Percentiles rank a stretch among this genome's conserved stretches.
Conservation (phyloP, 2,113 vertebrate genomes). For the Dasypus novemcinctus region DNA sequence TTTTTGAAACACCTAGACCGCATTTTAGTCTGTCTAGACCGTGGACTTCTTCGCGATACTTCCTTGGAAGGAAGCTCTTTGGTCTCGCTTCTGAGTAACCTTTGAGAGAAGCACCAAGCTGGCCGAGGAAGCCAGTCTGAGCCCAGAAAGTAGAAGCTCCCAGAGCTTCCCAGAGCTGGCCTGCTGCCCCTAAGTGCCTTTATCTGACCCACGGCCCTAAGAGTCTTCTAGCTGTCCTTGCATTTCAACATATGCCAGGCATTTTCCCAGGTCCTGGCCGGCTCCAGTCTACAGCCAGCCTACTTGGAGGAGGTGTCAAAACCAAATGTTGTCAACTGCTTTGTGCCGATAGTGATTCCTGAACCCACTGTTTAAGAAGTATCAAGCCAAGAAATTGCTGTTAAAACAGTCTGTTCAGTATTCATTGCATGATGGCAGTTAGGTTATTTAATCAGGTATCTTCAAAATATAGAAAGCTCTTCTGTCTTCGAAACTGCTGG, state of each 20-base stretch:
- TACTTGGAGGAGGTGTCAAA: not conserved
- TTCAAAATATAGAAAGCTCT: not conserved
- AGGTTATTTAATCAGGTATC: not conserved
- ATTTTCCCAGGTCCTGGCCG: not conserved
- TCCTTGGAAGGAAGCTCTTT: not conserved
- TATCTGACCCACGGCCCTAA: not conserved
- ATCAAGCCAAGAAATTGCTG: not conserved
- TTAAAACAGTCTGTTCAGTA: not conserved
- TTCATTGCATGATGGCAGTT: not conserved
- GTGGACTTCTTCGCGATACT: not conserved
- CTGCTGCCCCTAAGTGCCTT: not conserved
- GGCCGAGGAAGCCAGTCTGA: not conserved
- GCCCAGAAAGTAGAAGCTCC: not conserved
- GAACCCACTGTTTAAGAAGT: not conserved
- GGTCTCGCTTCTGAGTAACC: not conserved
- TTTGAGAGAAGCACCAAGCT: not conserved
- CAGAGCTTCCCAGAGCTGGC: not conserved
- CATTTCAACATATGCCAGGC: not conserved
- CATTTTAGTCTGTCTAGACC: not conserved
- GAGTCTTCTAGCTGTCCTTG: not conserved
- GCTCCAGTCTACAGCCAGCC: not conserved
- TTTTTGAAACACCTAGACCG: not conserved
- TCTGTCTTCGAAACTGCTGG: not conserved
- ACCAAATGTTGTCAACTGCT: not conserved
- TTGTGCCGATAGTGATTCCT: not conserved